Percentiles rank a stretch among this genome's conserved stretches.
Evolutionary conservation across 2,888 invertebrate species (phyloP).

Genomic region (Dyspetes luteomarginatus): DNA sequence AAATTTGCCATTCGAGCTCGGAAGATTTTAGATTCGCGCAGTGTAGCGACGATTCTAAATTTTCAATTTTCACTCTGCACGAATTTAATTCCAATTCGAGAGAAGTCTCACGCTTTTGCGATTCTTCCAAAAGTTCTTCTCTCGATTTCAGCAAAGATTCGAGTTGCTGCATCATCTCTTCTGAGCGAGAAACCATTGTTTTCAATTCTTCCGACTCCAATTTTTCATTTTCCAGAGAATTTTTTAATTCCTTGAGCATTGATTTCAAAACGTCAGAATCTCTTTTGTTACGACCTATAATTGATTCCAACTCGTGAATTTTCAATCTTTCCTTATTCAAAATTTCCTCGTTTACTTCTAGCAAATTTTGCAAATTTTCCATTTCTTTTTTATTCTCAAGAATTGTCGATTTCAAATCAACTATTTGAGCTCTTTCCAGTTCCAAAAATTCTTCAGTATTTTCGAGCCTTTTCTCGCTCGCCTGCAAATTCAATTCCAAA

Average conservation of each 20-base stretch:
- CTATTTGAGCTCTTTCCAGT: conserved; percentile 54
- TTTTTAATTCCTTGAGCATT: conserved; percentile 26
- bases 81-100: conserved; percentile 22
- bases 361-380: conserved; percentile 3
- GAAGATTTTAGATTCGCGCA: neutral
- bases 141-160: conserved; percentile 35
- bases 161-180: conserved; percentile 17
- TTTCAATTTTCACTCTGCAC: conserved; percentile 3
- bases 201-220: conserved; percentile 17
- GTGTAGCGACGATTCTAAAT: conserved; percentile 28
- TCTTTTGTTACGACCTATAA: neutral
- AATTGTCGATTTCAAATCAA: conserved; percentile 47
- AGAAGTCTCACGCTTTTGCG: neutral
- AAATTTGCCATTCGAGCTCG: conserved; percentile 17
- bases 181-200: conserved; percentile 16
- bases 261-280: conserved; percentile 8
- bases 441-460: conserved; percentile 61
- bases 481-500: conserved; percentile 48
- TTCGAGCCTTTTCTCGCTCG: conserved; percentile 53
- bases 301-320: conserved; percentile 38
- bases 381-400: conserved; percentile 23
- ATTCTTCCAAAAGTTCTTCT: conserved; percentile 14
- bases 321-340: conserved; percentile 18
- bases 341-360: conserved; percentile 10
- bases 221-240: conserved; percentile 26